A percentile compares a stretch with the other conserved stretches of the same genome.
phyloP scores from a whole-genome alignment of 2,888 invertebrate genomes.

The Philereme transversata region DNA sequence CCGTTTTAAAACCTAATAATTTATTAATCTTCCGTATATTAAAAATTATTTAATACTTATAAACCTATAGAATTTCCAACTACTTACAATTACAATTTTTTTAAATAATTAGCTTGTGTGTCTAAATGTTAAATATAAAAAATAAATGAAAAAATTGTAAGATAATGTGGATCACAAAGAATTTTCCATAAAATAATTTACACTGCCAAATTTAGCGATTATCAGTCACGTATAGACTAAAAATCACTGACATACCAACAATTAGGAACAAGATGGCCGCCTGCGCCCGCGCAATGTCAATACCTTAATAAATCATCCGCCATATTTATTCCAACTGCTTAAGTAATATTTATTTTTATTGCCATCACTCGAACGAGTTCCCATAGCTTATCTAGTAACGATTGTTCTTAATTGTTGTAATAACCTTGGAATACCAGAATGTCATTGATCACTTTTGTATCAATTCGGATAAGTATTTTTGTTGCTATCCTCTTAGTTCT shows the following conservation, averaged over 20 bases:
- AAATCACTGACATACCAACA: conserved; percentile 65
- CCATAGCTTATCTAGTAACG: conserved; percentile 34
- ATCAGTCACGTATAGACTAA: too few species aligned
- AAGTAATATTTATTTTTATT: conserved; percentile 63
- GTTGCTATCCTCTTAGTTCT: not conserved
- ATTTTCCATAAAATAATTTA: too few species aligned
- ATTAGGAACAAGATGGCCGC: conserved; percentile 78
- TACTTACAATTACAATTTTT: too few species aligned
- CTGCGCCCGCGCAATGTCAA: conserved; percentile 73
- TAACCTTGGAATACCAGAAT: conserved; percentile 30
- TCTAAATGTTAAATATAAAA: too few species aligned
- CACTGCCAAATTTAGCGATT: too few species aligned
- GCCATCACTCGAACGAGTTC: conserved; percentile 46
- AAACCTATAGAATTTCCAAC: too few species aligned
- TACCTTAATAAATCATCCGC: conserved; percentile 76
- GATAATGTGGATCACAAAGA: too few species aligned
- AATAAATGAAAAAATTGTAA: too few species aligned
- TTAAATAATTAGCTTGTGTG: too few species aligned
- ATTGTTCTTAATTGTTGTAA: conserved; percentile 40
- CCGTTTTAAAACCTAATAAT: too few species aligned
- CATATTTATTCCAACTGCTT: conserved; percentile 73
- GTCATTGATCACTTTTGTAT: conserved; percentile 18
- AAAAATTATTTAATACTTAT: too few species aligned
- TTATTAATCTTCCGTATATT: too few species aligned
- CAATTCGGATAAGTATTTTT: conserved; percentile 8